These are phyloP conservation scores for Condylostylus longicornis DNA, from an alignment of 1,140 invertebrate genomes.

Conservation along the genomic window DNA sequence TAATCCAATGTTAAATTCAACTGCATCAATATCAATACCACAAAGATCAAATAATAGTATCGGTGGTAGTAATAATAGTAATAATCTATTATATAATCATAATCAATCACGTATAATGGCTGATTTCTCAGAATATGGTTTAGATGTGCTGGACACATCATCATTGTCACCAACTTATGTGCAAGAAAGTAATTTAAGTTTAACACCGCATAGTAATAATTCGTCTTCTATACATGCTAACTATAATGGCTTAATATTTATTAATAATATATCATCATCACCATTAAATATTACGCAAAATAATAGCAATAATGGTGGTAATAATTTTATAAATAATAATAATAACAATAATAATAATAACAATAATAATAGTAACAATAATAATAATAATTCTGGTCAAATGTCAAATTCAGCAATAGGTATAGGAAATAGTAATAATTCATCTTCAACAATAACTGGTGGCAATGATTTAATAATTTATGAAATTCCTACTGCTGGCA, in stretches of 20 bases:
- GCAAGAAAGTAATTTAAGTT: constrained; percentile 26
- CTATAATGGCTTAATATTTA: constrained; percentile 9
- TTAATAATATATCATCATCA: neutral
- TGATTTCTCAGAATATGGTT: constrained; percentile 22
- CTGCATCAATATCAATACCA: neutral
- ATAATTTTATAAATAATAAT: neutral
- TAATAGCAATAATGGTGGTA: constrained; percentile 2
- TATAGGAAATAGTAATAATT: no score
- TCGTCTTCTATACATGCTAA: constrained; percentile 13
- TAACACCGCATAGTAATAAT: constrained; percentile 17
- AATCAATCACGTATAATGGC: constrained; percentile 7
- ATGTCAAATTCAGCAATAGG: no score
- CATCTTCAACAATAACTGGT: constrained; percentile 1
- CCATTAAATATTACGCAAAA: neutral
- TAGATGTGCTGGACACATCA: constrained; percentile 25
- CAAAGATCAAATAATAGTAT: no score
- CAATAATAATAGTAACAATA: no score
- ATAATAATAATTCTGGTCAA: no score
- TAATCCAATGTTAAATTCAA: neutral
- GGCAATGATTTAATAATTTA: constrained; percentile 14
- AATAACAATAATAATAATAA: no score
- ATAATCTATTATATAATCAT: no score
- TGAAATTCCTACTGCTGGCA: constrained; percentile 13
- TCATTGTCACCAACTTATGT: constrained; percentile 26
- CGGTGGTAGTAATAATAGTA: neutral